These are phyloP conservation scores for Campaea margaritaria DNA, from an alignment of 2,888 invertebrate genomes.

Conservation along the genomic window DNA sequence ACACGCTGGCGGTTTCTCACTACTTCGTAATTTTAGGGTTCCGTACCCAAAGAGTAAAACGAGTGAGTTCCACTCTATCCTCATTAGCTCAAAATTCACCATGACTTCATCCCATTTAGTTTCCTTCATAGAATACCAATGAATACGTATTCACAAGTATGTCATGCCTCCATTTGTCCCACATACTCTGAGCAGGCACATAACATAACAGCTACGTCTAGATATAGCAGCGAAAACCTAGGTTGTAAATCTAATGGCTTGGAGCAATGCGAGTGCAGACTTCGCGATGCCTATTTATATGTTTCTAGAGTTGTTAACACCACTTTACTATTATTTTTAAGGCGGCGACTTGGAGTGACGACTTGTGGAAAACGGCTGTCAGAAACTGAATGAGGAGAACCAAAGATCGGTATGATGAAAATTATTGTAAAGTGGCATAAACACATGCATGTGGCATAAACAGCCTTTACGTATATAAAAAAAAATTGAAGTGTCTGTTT, in stretches of 20 bases:
- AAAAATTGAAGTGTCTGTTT: no score
- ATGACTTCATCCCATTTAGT: not conserved
- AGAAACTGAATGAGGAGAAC: no score
- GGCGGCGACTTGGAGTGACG: no score
- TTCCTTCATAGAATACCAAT: not conserved
- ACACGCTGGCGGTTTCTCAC: no score
- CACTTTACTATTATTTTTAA: not conserved
- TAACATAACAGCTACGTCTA: constrained; percentile 5
- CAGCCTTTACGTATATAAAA: no score
- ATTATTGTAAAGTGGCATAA: no score
- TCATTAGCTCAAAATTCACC: no score
- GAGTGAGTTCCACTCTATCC: not conserved
- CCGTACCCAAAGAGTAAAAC: no score
- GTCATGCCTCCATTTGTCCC: not conserved
- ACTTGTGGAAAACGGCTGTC: no score
- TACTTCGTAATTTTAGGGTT: no score
- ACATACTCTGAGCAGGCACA: constrained; percentile 2
- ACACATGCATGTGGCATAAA: no score
- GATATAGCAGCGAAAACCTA: constrained; percentile 21
- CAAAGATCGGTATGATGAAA: no score
- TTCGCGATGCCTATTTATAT: constrained; percentile 47
- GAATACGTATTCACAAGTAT: not conserved
- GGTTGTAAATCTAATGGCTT: constrained; percentile 63
- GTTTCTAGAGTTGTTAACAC: constrained; percentile 42
- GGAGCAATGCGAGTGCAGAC: constrained; percentile 66